Conservation (phyloP, 2,797 vertebrate genomes). For the Catostomus latipinnis region DNA sequence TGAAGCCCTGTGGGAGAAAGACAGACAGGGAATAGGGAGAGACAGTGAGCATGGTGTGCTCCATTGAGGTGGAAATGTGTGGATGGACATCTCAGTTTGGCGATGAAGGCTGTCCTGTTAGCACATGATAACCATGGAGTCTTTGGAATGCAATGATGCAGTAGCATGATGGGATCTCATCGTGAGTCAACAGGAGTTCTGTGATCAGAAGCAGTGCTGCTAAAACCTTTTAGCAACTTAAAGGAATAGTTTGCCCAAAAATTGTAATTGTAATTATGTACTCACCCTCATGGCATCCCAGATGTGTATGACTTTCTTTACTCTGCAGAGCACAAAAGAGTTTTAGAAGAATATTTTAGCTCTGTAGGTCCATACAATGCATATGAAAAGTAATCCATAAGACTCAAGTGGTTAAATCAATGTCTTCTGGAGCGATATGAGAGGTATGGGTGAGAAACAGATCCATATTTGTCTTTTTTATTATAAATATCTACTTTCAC, state of each 20-base stretch:
- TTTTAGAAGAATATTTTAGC: too few relatives aligned
- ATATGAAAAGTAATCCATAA: too few relatives aligned
- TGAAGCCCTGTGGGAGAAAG: constrained; percentile 11
- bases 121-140: constrained; percentile 40
- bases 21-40: constrained; percentile 31
- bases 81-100: constrained; percentile 31
- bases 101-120: constrained; percentile 39
- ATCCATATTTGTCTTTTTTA: too few relatives aligned
- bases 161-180: constrained; percentile 20
- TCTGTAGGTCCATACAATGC: too few relatives aligned
- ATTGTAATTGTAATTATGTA: not conserved
- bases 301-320: too few relatives aligned
- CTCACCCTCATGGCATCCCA: too few relatives aligned
- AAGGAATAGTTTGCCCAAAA: not conserved
- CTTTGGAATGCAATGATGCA: constrained; percentile 29
- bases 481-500: too few relatives aligned
- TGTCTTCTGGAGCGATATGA: too few relatives aligned
- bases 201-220: not conserved
- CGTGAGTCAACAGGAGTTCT: not conserved
- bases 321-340: too few relatives aligned
- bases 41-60: not conserved
- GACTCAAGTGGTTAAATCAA: too few relatives aligned
- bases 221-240: not conserved
- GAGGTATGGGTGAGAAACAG: too few relatives aligned
- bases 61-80: constrained; percentile 39